A percentile compares a stretch with the other conserved stretches of the same genome.
Conservation (phyloP, 2,888 invertebrate species). For the Thereva unica region DNA sequence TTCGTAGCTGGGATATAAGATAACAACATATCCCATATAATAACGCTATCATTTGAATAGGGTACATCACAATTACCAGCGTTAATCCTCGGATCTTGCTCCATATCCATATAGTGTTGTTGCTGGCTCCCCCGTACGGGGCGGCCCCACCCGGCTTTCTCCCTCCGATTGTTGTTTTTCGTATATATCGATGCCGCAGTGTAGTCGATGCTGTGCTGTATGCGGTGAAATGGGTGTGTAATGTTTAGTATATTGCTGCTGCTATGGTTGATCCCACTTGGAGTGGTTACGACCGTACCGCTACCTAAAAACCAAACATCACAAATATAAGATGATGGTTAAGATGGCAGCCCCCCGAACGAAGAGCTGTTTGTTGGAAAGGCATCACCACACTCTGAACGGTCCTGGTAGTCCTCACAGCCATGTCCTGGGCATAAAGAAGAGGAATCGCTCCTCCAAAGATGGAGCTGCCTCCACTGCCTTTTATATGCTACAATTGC, state of each 20-base stretch:
- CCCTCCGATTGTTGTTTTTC: too few relatives aligned
- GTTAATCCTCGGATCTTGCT: conserved; percentile 41
- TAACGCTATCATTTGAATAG: conserved; percentile 43
- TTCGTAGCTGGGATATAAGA: conserved; percentile 35
- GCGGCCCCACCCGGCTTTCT: too few relatives aligned
- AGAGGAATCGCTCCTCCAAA: conserved; percentile 19
- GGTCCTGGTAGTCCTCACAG: too few relatives aligned
- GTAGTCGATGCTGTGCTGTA: background rate
- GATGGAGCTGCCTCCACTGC: conserved; percentile 7
- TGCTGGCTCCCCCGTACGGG: too few relatives aligned
- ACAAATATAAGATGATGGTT: conserved; percentile 34
- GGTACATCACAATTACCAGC: conserved; percentile 43
- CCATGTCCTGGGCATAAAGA: conserved; percentile 2
- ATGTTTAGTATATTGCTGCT: conserved; percentile 26
- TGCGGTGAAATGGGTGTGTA: conserved; percentile 13
- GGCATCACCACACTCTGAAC: too few relatives aligned
- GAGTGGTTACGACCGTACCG: conserved; percentile 22
- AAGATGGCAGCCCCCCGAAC: conserved; percentile 21
- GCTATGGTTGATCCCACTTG: conserved; percentile 15
- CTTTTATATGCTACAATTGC: conserved; percentile 13
- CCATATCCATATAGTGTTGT: background rate
- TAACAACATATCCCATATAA: conserved; percentile 42
- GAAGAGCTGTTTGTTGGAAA: background rate
- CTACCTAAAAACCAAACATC: conserved; percentile 35
- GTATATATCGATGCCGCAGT: too few relatives aligned